A percentile compares a stretch with the other conserved stretches of the same genome.
Evolutionary conservation across 2,113 vertebrate species (phyloP).

Genomic region (Antechinus stuartii): DNA sequence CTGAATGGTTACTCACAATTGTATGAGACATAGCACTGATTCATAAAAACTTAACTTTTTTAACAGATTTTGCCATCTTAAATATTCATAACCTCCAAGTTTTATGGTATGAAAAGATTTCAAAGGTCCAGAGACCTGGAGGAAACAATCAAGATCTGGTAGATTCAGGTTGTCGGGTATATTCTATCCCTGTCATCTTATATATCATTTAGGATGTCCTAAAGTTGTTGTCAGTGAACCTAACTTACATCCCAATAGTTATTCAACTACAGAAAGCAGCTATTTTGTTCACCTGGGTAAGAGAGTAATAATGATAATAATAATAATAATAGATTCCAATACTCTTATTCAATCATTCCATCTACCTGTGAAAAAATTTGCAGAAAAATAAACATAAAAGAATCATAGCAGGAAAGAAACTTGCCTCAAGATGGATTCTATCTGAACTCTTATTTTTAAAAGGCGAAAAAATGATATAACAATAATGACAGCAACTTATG

Average conservation of each 20-base stretch:
- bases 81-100: not conserved
- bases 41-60: not conserved
- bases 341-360: not conserved
- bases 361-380: not conserved
- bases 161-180: not conserved
- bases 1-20: not conserved
- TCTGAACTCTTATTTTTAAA: not conserved
- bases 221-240: not conserved
- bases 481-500: not conserved
- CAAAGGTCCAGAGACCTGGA: not conserved
- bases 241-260: not conserved
- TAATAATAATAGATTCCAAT: not conserved
- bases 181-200: not conserved
- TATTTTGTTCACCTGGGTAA: not conserved
- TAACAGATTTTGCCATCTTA: not conserved
- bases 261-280: not conserved
- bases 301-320: not conserved
- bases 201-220: not conserved
- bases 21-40: too few relatives aligned
- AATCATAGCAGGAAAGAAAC: not conserved
- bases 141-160: not conserved
- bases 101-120: not conserved
- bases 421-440: not conserved
- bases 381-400: not conserved
- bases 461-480: not conserved